Evolutionary conservation across 2,113 vertebrate species (phyloP).

Genomic region (Nanger granti): DNA sequence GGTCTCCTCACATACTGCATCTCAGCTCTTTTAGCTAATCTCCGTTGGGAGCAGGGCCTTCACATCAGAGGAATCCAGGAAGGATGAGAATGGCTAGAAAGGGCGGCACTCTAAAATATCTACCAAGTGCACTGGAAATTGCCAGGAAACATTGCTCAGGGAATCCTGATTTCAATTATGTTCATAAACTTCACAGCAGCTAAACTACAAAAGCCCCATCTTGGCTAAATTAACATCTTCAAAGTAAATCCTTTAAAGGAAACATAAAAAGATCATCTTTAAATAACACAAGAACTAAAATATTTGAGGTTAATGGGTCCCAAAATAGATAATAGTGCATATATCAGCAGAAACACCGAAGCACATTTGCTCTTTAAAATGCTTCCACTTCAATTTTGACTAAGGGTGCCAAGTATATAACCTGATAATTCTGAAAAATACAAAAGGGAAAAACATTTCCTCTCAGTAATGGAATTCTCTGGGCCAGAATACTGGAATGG

Average conservation of each 20-base stretch:
- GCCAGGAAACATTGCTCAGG: background rate
- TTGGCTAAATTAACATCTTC: constrained; percentile 43
- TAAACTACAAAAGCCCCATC: background rate
- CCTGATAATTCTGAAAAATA: background rate
- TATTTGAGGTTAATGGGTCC: background rate
- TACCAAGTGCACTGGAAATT: background rate
- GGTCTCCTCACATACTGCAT: background rate
- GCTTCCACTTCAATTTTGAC: background rate
- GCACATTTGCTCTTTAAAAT: background rate
- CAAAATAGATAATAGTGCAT: background rate
- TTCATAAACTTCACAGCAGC: background rate
- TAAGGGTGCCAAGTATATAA: background rate
- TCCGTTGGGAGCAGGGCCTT: accelerated
- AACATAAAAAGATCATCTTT: constrained; percentile 21
- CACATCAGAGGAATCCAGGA: background rate
- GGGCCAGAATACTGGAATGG: background rate
- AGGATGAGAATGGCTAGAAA: background rate
- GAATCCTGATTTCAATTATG: background rate
- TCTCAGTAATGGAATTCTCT: background rate
- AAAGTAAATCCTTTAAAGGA: background rate
- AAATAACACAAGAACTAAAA: constrained; percentile 2
- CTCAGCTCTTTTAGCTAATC: background rate
- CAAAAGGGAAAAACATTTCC: background rate
- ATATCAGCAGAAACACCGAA: no score
- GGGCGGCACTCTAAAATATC: background rate